Evolutionary conservation across 2,888 invertebrate species (phyloP), one percentile per base, ranked within the genome.

Genomic region (Macroteleia sp.): DNA sequence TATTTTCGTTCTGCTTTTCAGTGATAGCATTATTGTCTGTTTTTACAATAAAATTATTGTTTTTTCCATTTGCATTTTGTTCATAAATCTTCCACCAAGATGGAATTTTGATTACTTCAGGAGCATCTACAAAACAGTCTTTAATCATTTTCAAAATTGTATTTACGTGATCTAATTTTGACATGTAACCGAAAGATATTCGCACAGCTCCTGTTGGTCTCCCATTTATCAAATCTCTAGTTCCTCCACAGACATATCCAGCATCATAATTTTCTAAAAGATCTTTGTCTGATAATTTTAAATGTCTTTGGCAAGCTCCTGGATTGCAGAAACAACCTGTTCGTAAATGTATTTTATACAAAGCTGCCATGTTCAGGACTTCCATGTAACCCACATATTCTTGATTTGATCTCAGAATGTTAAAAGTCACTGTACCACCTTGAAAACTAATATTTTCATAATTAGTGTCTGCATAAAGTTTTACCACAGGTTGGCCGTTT

Each of bases 291-390:
- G 94, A 93, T 6, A 97, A 92, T 5, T 92, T 91, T 44, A 99
- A 92, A 86, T 96, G 96, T 50, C 94, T 92, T 89, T 98, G 97
- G 88, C 99, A 99, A 1, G 98, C 96, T 10, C 99, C 99, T 1
- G 98, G 96, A 92, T 99, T 99, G 91, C 99, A 99, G 90, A 98
- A 98, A 89, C 99, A 99, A 0, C 99, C 99, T 1, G 97, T 97
- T 79, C 99, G 94, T 36, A 99, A 90, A 82, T 95, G 95, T 54
- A 99, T 95, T 83, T 95, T 95, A 89, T 97, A 95, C 57, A 98
- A 92, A 81, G 97, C 95, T 0, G 98, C 96, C 93, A 99, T 95
- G 86, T 97, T 96, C 86, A 97, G 94, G 71, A 98, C 96, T 94
- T 98, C 97, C 74, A 96, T 94, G 92, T 95, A 99, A 54, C 99